These are phyloP conservation scores for Zaprionus ornatus DNA, from an alignment of 1,140 invertebrate species.

Conservation along the genomic window DNA sequence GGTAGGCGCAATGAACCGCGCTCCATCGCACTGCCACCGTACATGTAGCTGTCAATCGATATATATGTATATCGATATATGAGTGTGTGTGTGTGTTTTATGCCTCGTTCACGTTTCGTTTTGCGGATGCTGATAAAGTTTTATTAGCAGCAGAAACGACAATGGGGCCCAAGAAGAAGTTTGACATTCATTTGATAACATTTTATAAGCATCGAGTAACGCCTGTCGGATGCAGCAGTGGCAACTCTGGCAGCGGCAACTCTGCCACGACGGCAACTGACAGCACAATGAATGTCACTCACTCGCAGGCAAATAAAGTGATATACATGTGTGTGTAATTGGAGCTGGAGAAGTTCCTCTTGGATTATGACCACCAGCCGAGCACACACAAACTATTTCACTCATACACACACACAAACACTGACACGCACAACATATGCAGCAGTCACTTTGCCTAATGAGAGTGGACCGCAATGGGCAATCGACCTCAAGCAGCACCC, in stretches of 20 bases:
- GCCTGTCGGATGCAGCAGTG: slow-evolving; percentile 49
- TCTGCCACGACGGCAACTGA: slow-evolving; percentile 10
- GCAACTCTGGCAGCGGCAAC: slow-evolving; percentile 18
- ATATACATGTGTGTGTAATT: not conserved
- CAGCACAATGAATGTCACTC: slow-evolving; percentile 42
- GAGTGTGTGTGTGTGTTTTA: slow-evolving; percentile 22
- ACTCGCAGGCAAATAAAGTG: slow-evolving; percentile 8
- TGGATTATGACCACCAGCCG: slow-evolving; percentile 27
- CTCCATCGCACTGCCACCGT: not conserved
- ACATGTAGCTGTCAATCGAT: slow-evolving; percentile 38
- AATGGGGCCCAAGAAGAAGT: slow-evolving; percentile 40
- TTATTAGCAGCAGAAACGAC: slow-evolving; percentile 39
- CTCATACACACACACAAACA: not conserved
- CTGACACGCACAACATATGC: not conserved
- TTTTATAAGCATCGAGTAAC: slow-evolving; percentile 65
- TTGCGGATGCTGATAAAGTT: slow-evolving; percentile 52
- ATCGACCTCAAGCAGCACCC: not conserved
- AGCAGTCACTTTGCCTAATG: slow-evolving; percentile 25
- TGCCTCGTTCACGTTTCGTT: slow-evolving; percentile 24
- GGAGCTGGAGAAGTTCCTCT: not conserved
- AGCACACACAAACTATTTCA: slow-evolving; percentile 14
- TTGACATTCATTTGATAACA: slow-evolving; percentile 74
- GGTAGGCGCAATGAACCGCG: slow-evolving; percentile 13
- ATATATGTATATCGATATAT: not conserved
- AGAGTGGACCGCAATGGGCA: slow-evolving; percentile 19